phyloP scores from a whole-genome alignment of 2,888 invertebrate genomes.

The Drosophila fungiperda region DNA sequence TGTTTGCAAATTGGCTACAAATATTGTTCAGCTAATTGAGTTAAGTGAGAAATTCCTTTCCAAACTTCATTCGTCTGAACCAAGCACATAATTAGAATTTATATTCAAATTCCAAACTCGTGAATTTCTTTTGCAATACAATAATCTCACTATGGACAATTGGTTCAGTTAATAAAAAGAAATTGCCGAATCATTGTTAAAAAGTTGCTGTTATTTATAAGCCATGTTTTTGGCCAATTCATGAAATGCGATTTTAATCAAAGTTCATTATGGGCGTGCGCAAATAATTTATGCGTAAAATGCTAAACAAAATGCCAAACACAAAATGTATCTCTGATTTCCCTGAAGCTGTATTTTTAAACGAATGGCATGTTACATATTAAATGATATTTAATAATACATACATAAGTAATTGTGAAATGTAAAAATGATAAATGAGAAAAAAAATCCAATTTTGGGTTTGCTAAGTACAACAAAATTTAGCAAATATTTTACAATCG shows the following conservation, averaged over 20 bases:
- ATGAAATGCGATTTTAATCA: slow-evolving; percentile 62
- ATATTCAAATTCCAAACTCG: slow-evolving; percentile 13
- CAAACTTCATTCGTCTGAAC: slow-evolving; percentile 57
- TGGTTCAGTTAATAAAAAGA: slow-evolving; percentile 58
- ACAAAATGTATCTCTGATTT: slow-evolving; percentile 26
- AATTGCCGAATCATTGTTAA: slow-evolving; percentile 69
- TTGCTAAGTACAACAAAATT: slow-evolving; percentile 48
- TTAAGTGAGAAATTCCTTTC: slow-evolving; percentile 23
- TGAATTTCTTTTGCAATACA: slow-evolving; percentile 17
- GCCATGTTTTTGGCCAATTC: slow-evolving; percentile 22
- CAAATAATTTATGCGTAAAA: slow-evolving; percentile 70
- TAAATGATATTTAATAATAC: slow-evolving; percentile 69
- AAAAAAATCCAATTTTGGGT: slow-evolving; percentile 19
- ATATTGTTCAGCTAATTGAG: slow-evolving; percentile 55
- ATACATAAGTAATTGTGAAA: slow-evolving; percentile 60
- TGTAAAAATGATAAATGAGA: slow-evolving; percentile 36
- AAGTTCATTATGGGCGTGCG: slow-evolving; percentile 65
- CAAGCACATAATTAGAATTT: slow-evolving; percentile 40
- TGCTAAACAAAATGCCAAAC: slow-evolving; percentile 61
- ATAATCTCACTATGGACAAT: slow-evolving; percentile 32
- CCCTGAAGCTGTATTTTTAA: slow-evolving; percentile 14
- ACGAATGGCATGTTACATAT: slow-evolving; percentile 54
- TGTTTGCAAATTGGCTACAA: slow-evolving; percentile 41
- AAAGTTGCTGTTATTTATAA: slow-evolving; percentile 21
- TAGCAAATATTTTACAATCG: slow-evolving; percentile 50